Percentiles rank a stretch among this genome's conserved stretches.
These are phyloP conservation scores for Conchocele bisecta DNA, from an alignment of 2,888 invertebrate genomes.

Conservation along the genomic window DNA sequence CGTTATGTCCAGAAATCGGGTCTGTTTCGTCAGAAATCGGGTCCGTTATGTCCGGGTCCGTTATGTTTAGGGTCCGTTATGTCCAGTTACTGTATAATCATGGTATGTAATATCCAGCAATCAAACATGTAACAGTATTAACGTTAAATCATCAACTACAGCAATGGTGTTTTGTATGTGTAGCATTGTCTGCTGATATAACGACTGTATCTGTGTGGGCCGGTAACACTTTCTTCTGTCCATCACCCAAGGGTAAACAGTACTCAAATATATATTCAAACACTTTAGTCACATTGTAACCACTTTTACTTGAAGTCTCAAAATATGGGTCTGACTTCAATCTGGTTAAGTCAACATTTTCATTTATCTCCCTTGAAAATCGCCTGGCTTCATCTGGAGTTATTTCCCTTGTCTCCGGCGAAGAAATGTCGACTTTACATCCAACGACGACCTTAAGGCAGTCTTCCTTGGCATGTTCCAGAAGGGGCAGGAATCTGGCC, in stretches of 20 bases:
- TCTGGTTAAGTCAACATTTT: conserved; percentile 63
- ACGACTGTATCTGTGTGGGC: neutral
- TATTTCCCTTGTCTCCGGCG: conserved; percentile 63
- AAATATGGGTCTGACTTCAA: conserved; percentile 76
- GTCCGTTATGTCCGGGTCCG: too few species aligned
- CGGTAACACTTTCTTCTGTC: neutral
- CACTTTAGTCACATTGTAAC: conserved; percentile 75
- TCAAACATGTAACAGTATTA: too few species aligned
- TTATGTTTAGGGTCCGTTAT: too few species aligned
- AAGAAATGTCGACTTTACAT: conserved; percentile 76
- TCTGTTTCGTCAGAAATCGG: too few species aligned
- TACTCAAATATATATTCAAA: conserved; percentile 80
- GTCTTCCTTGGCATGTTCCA: conserved; percentile 76
- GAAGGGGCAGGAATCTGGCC: conserved; percentile 77
- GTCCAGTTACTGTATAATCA: too few species aligned
- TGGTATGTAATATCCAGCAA: too few species aligned
- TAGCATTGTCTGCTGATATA: too few species aligned
- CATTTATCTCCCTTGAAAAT: conserved; percentile 72
- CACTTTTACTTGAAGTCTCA: conserved; percentile 80
- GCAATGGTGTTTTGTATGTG: too few species aligned
- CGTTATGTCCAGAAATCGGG: too few species aligned
- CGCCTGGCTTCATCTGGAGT: conserved; percentile 72
- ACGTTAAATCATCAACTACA: too few species aligned
- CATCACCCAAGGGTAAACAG: conserved; percentile 66
- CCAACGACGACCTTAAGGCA: conserved; percentile 80